Percentiles rank a stretch among this genome's conserved stretches.
phyloP scores from a whole-genome alignment of 2,113 vertebrate species.

The Reinhardtius hippoglossoides region DNA sequence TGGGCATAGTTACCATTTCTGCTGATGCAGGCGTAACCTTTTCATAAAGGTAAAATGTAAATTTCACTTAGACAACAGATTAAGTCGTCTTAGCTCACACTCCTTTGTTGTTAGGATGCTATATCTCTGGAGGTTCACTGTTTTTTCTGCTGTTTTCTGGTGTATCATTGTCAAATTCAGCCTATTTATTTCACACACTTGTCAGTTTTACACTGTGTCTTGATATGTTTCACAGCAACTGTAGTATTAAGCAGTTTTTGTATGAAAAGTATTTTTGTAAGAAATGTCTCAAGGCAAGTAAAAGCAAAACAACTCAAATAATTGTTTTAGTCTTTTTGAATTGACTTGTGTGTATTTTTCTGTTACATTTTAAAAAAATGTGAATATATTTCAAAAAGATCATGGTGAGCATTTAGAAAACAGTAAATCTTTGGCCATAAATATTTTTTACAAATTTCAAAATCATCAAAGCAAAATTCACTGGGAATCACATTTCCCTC shows the following conservation, averaged over 20 bases:
- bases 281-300: constrained; percentile 30
- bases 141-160: constrained; percentile 12
- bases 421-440: not conserved
- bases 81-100: too few relatives aligned
- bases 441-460: not conserved
- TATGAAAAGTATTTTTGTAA: constrained; percentile 57
- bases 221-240: not conserved
- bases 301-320: constrained; percentile 3
- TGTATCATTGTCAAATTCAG: constrained; percentile 3
- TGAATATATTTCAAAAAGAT: not conserved
- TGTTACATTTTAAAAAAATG: too few relatives aligned
- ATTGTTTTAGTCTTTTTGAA: not conserved
- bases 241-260: constrained; percentile 26
- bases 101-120: not conserved
- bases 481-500: not conserved
- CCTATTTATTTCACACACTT: not conserved
- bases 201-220: constrained; percentile 12
- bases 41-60: not conserved
- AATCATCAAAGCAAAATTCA: not conserved
- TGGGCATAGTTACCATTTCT: too few relatives aligned
- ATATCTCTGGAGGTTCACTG: not conserved
- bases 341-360: not conserved
- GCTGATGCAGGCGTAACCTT: too few relatives aligned
- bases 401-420: not conserved
- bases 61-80: too few relatives aligned